Percentiles rank a stretch among this genome's conserved stretches.
phyloP scores from a whole-genome alignment of 2,888 invertebrate genomes.

The Galeruca laticollis region DNA sequence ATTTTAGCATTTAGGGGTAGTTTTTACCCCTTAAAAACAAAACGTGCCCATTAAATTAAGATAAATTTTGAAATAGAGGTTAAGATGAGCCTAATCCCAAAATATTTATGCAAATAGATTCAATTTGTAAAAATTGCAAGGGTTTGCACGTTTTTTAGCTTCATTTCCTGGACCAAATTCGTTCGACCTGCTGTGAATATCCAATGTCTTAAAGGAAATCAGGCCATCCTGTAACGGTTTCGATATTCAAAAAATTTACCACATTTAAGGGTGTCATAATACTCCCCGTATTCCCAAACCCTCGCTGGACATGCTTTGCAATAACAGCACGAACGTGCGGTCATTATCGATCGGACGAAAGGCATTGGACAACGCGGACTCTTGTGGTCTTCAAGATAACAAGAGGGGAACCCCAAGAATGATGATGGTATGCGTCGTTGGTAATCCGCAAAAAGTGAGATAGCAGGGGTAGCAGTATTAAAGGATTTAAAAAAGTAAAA shows the following conservation, averaged over 20 bases:
- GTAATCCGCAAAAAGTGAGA: constrained; percentile 42
- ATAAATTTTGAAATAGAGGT: too few relatives aligned
- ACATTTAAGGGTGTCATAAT: background rate
- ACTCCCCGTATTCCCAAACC: background rate
- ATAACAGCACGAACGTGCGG: constrained; percentile 12
- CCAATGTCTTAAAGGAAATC: background rate
- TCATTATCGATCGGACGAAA: constrained; percentile 28
- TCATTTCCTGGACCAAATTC: too few relatives aligned
- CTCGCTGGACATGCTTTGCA: constrained; percentile 14
- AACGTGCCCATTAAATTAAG: too few relatives aligned
- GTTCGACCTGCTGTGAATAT: too few relatives aligned
- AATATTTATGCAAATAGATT: too few relatives aligned
- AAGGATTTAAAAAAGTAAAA: background rate
- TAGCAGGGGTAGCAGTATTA: constrained; percentile 1
- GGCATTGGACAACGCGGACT: constrained; percentile 34
- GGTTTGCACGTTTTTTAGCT: too few relatives aligned
- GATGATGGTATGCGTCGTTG: constrained; percentile 46
- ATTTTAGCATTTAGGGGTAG: too few relatives aligned
- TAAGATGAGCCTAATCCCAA: too few relatives aligned
- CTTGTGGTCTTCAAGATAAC: constrained; percentile 47
- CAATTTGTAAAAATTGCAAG: too few relatives aligned
- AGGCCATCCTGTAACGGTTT: background rate
- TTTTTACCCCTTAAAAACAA: too few relatives aligned
- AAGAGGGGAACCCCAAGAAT: constrained; percentile 43
- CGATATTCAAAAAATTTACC: constrained; percentile 3